These are phyloP conservation scores for Tamandua tetradactyla DNA, from an alignment of 2,797 vertebrate genomes.

Conservation along the genomic window DNA sequence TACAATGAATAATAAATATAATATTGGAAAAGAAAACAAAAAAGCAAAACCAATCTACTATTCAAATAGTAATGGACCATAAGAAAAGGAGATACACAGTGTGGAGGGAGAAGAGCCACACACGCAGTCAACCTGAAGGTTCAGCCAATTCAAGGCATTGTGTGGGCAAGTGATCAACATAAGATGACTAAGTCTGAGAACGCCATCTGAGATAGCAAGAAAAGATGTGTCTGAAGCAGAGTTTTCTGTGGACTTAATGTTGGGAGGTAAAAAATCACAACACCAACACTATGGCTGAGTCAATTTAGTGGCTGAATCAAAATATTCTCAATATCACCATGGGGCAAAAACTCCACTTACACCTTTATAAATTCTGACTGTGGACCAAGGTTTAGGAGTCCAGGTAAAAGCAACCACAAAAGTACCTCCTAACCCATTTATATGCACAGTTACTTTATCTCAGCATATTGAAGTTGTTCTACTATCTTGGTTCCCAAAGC, in stretches of 20 bases:
- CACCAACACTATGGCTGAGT: not conserved
- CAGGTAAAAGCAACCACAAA: not conserved
- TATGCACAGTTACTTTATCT: not conserved
- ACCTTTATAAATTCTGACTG: not conserved
- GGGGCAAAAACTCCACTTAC: not conserved
- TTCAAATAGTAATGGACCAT: not conserved
- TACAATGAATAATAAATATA: not conserved
- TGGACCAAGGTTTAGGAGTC: not conserved
- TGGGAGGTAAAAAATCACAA: not conserved
- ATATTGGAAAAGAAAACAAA: not conserved
- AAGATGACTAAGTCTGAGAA: not conserved
- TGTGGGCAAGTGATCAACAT: not conserved
- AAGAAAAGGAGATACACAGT: not conserved
- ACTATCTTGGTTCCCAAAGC: no score
- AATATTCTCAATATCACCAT: not conserved
- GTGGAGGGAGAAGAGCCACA: not conserved
- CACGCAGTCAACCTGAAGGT: no score
- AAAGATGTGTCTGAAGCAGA: not conserved
- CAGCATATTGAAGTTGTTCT: not conserved
- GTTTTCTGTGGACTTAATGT: not conserved
- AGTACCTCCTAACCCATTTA: not conserved
- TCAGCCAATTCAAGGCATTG: not conserved
- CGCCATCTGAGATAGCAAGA: not conserved
- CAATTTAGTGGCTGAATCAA: not conserved
- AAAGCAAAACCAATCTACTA: not conserved